Evolutionary conservation across 2,113 vertebrate species (phyloP).

Genomic region (Diglossa brunneiventris): DNA sequence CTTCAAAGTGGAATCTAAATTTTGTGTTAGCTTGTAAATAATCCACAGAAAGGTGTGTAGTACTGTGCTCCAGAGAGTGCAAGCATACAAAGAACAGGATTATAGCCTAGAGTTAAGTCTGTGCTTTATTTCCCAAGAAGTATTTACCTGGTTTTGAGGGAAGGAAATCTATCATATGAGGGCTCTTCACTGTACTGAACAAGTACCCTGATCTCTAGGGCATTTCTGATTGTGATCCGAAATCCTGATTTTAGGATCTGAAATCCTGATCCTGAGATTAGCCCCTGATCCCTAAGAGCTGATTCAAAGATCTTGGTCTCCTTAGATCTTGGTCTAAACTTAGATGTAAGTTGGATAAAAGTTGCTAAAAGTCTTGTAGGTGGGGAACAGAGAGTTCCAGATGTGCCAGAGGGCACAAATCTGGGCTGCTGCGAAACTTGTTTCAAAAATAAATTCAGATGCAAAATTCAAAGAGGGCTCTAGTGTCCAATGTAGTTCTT

Average conservation of each 20-base stretch:
- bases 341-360: background rate
- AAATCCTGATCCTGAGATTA: background rate
- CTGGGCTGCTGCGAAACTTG: background rate
- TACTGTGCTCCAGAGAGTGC: background rate
- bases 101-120: background rate
- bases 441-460: background rate
- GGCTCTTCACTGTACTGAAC: background rate
- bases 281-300: background rate
- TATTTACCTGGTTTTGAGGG: background rate
- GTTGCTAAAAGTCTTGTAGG: background rate
- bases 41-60: background rate
- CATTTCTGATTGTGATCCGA: background rate
- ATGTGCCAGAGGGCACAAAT: background rate
- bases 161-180: background rate
- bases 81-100: background rate
- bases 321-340: background rate
- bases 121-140: background rate
- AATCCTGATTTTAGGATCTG: background rate
- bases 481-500: background rate
- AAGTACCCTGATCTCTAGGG: background rate
- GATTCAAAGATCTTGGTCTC: background rate
- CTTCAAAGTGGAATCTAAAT: background rate
- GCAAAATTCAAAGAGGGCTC: background rate
- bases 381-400: background rate
- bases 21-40: background rate